phyloP scores from a whole-genome alignment of 2,113 vertebrate genomes.

The Notothenia coriiceps region DNA sequence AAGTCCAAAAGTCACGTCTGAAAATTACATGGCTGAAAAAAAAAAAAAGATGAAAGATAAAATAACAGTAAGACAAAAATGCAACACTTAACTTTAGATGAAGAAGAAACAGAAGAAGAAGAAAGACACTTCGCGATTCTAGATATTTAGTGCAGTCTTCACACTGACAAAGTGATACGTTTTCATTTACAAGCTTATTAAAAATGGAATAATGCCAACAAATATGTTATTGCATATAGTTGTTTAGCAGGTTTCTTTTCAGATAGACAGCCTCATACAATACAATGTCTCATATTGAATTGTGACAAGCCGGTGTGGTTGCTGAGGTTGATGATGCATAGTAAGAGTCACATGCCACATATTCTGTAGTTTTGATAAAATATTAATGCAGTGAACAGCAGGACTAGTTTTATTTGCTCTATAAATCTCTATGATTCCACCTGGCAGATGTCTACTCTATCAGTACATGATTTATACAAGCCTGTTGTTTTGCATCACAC shows the following conservation, averaged over 20 bases:
- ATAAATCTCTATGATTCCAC: background rate
- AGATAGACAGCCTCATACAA: background rate
- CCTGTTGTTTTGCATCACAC: background rate
- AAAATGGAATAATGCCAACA: background rate
- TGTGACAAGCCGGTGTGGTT: background rate
- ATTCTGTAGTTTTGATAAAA: constrained; percentile 2
- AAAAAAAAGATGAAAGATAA: background rate
- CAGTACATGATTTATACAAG: background rate
- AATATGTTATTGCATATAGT: background rate
- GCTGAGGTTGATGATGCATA: background rate
- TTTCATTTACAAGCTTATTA: background rate
- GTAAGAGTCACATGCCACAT: background rate
- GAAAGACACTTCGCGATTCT: no score
- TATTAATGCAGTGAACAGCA: background rate
- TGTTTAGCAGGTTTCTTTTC: background rate
- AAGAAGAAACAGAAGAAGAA: no score
- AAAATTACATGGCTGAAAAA: background rate
- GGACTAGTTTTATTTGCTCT: background rate
- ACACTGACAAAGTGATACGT: background rate
- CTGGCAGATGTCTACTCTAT: background rate
- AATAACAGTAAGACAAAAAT: no score
- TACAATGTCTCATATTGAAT: background rate
- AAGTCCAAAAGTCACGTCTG: background rate
- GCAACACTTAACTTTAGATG: background rate
- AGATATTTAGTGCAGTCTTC: no score